Base-by-base conservation (phyloP, 2,888 invertebrate species). In the Calameuta idolon region DNA sequence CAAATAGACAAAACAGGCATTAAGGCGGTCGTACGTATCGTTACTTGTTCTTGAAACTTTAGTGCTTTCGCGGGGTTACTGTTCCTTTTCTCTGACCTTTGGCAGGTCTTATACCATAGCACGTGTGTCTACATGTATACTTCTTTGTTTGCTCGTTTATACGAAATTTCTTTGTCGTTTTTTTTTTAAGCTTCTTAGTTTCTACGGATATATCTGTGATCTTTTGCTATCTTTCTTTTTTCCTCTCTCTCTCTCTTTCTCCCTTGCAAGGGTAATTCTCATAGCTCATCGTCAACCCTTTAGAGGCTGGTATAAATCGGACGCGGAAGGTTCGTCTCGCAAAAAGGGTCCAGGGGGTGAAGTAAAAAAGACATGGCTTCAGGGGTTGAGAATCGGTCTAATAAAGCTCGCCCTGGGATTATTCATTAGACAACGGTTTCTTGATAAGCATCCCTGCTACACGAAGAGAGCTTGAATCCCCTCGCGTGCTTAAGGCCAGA, bases 351-450 rank as follows among this genome's bases (percentile, higher is more conserved):
- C 9, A 55, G 9, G 55, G 23, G 23, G 23, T 55, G 55, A 55
- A 55, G 31, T 31, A 71, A 71, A 71, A 71, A 71, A 31, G 34
- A 71, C 15, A 9, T 71, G 33, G 71, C 34, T 71, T 34, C 31
- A 12, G 33, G 55, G 55, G 33, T 34, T 31, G 31, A 71, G 73
- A 76, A 76, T 76, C 33, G 76, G n/a, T 73, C 73, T 31, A 76
- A 76, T 73, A 76, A 76, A 76, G 55, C n/a, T 69, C 68, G 74
- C n/a, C 73, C 77, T n/a, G 77, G 71, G 77, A 77, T 77, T 77
- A 77, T 77, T 77, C 77, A 77, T 77, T 74, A 77, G 73, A 74
- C 73, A 69, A 73, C 74, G 71, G 74, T 77, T 77, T 73, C 33
- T 73, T 74, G 77, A 77, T 77, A 77, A 77, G 77, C 55, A 74